These are phyloP conservation scores for Gymnothorax javanicus DNA, from an alignment of 2,797 vertebrate species.

Conservation along the genomic window DNA sequence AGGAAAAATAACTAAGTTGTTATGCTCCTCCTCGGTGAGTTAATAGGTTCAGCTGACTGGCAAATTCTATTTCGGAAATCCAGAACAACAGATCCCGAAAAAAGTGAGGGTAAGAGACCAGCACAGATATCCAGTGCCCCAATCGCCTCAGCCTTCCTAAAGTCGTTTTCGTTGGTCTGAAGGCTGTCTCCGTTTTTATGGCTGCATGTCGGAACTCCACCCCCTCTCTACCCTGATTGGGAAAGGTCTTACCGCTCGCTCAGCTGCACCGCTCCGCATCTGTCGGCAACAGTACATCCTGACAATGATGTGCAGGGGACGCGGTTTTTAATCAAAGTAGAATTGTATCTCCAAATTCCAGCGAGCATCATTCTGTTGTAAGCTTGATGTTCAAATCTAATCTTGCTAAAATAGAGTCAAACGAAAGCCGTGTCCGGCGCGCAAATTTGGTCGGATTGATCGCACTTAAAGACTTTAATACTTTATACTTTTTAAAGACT, in stretches of 20 bases:
- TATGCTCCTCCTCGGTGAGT: slow-evolving; percentile 18
- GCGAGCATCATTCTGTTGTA: too few relatives aligned
- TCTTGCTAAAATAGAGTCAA: too few relatives aligned
- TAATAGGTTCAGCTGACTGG: background rate
- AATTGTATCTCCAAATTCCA: too few relatives aligned
- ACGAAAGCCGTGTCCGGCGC: too few relatives aligned
- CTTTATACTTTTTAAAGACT: too few relatives aligned
- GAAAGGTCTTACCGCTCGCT: background rate
- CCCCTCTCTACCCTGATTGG: slow-evolving; percentile 43
- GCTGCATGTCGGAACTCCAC: slow-evolving; percentile 63
- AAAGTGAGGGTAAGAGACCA: slow-evolving; percentile 24
- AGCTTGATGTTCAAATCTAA: too few relatives aligned
- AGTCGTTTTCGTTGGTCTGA: slow-evolving; percentile 65
- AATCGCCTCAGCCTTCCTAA: slow-evolving; percentile 57
- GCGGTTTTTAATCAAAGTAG: too few relatives aligned
- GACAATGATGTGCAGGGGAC: background rate
- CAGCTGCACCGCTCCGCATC: background rate
- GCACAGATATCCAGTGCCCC: slow-evolving; percentile 29
- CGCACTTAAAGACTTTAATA: too few relatives aligned
- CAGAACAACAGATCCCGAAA: slow-evolving; percentile 6
- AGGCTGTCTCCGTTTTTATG: slow-evolving; percentile 73
- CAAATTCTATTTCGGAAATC: slow-evolving; percentile 26
- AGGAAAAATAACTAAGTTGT: slow-evolving; percentile 38
- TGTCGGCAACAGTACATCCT: background rate
- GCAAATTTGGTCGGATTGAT: too few relatives aligned